Conservation (phyloP, 2,888 invertebrate species). For the Stenolophus ochropezus region DNA sequence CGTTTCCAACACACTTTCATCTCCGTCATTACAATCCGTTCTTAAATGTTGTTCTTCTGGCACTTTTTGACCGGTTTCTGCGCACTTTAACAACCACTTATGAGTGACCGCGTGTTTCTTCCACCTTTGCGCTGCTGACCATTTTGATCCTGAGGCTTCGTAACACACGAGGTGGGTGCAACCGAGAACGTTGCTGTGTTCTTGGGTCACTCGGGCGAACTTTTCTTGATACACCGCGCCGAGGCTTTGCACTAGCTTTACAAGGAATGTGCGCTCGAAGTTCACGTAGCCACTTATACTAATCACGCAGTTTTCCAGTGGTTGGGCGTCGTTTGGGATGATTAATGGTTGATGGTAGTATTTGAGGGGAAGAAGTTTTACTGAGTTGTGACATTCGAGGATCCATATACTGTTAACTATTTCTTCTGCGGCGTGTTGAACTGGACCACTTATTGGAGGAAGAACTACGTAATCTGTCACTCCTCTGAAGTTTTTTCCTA, state of each 20-base stretch:
- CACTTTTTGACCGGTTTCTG: conserved; percentile 74
- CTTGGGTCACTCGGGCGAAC: conserved; percentile 77
- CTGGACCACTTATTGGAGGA: conserved; percentile 74
- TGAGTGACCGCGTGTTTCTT: conserved; percentile 85
- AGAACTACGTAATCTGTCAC: conserved; percentile 81
- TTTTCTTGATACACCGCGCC: conserved; percentile 81
- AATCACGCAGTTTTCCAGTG: conserved; percentile 82
- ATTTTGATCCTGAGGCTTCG: conserved; percentile 85
- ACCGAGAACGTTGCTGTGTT: conserved; percentile 75
- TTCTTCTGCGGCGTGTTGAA: conserved; percentile 75
- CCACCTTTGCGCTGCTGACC: conserved; percentile 90
- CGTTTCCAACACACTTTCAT: not conserved
- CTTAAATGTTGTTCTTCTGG: conserved; percentile 74
- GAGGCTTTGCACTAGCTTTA: conserved; percentile 80
- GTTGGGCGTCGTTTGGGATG: conserved; percentile 72
- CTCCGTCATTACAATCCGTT: not conserved
- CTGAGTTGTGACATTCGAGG: conserved; percentile 80
- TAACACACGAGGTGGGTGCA: conserved; percentile 90
- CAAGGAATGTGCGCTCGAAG: conserved; percentile 84
- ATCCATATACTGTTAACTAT: conserved; percentile 84
- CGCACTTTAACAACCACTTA: conserved; percentile 86
- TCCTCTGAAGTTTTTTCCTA: conserved; percentile 73
- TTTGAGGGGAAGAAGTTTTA: conserved; percentile 77
- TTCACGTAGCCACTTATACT: conserved; percentile 86
- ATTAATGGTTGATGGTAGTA: conserved; percentile 85